These are phyloP conservation scores for Akabosia matsudoensis DNA, from an alignment of 1,140 invertebrate genomes.

Conservation along the genomic window DNA sequence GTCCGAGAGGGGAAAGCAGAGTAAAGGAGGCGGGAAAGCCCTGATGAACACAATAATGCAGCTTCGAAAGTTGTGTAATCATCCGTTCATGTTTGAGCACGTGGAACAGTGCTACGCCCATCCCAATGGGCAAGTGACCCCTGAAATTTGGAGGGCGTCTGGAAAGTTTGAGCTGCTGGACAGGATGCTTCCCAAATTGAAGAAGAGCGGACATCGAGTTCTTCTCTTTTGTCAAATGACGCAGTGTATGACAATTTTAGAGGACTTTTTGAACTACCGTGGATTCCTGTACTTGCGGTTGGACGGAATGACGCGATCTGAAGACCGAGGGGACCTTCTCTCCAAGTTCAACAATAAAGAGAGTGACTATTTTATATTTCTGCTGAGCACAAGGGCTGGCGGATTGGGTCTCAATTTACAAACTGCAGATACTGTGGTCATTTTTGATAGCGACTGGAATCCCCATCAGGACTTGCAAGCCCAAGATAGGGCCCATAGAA, in stretches of 20 bases:
- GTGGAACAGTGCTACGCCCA: constrained; percentile 73
- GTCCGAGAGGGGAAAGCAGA: no score
- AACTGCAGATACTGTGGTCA: constrained; percentile 95
- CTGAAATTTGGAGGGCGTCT: no score
- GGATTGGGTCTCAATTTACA: constrained; percentile 99
- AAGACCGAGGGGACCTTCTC: constrained; percentile 93
- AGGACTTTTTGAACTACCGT: constrained; percentile 95
- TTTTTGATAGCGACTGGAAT: constrained; percentile 99
- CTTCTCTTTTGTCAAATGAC: constrained; percentile 99
- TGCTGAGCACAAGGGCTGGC: constrained; percentile 94
- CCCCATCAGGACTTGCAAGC: constrained; percentile 98
- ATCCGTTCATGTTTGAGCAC: constrained; percentile 68
- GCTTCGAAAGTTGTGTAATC: constrained; percentile 67
- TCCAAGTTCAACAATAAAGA: constrained; percentile 95
- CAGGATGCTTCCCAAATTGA: constrained; percentile 75
- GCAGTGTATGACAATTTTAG: constrained; percentile 95
- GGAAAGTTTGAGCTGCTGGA: constrained; percentile 98
- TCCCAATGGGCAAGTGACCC: no score
- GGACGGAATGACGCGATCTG: constrained; percentile 95
- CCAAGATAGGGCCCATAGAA: constrained; percentile 96
- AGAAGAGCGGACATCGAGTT: constrained; percentile 79
- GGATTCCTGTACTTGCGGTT: constrained; percentile 94
- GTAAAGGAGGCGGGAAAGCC: constrained; percentile 59
- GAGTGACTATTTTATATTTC: constrained; percentile 93
- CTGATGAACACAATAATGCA: constrained; percentile 71